Evolutionary conservation across 2,113 vertebrate genomes (phyloP), one percentile per base, ranked within the genome.

Genomic region (Anseranas semipalmata): DNA sequence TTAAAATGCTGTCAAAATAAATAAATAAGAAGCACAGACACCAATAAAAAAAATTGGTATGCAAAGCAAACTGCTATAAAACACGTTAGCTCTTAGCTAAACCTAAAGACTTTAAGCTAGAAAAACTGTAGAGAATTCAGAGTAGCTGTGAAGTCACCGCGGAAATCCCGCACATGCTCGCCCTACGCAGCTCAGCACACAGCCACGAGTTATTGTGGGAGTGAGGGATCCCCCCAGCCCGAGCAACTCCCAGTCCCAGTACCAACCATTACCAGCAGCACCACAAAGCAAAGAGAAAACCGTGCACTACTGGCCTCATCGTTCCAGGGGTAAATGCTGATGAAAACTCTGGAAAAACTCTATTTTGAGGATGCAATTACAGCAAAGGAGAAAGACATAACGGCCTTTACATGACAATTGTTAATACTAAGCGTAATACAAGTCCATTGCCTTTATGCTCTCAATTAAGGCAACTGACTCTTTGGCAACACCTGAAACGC

Each of bases 381-480:
- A 78, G 17, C 60, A 41, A 72, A 87, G 41, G 35, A 93, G 66
- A 80, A 95, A 94, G 65, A 4, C 3, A 0, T 15, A 46, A 3
- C 13, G 14, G 73, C 21, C 27, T 87, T 39, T 66, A 75, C 2
- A 32, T 45, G 62, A 46, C 19, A n/a, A 33, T 10, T 46, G 21
- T 60, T 32, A 81, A 20, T 30, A 72, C 7, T 2, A 48, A 39
- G 16, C 11, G 9, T 10, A 67, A 84, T 7, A 45, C 30, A 33
- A 0, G 0, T 4, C 9, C 65, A 43, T 1, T 28, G n/a, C 32
- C 35, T 72, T 85, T 46, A 55, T 24, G 8, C 28, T 72, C 41
- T 30, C 21, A 25, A 0, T 7, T 39, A 25, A 59, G 59, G 21
- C 33, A 89, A 55, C 37, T 1, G 11, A 70, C 59, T 48, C 43